These are phyloP conservation scores for Tyto alba DNA, from an alignment of 2,113 vertebrate species.

Conservation along the genomic window DNA sequence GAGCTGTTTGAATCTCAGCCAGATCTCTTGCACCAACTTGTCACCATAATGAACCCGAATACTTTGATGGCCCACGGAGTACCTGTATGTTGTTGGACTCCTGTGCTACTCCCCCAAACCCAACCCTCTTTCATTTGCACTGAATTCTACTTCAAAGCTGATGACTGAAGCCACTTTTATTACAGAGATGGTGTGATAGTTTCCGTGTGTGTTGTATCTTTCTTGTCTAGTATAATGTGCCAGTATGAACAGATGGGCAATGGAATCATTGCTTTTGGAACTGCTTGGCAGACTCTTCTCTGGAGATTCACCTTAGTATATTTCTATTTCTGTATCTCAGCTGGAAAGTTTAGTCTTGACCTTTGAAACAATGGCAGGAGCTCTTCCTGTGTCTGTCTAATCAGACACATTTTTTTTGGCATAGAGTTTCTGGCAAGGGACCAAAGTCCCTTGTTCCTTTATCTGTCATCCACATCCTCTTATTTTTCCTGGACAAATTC, in stretches of 20 bases:
- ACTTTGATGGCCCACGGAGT: conserved; percentile 95
- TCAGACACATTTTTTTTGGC: neutral
- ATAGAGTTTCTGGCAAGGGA: neutral
- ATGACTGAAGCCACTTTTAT: neutral
- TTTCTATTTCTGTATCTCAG: neutral
- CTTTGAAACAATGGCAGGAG: neutral
- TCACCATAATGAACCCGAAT: conserved; percentile 99
- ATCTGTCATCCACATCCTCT: conserved; percentile 18
- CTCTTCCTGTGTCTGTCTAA: conserved; percentile 1
- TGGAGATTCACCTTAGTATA: neutral
- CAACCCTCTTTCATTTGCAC: neutral
- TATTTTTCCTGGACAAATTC: conserved; percentile 27
- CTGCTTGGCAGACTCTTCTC: conserved; percentile 1
- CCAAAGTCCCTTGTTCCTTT: neutral
- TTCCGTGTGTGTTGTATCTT: neutral
- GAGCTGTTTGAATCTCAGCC: conserved; percentile 97
- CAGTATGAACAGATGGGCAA: neutral
- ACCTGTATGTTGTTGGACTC: conserved; percentile 81
- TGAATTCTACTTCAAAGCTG: neutral
- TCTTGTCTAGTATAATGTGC: neutral
- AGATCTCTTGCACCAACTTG: conserved; percentile 96
- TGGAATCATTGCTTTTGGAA: neutral
- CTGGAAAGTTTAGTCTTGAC: neutral
- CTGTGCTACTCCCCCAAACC: conserved; percentile 2
- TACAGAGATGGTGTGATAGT: neutral